Evolutionary conservation across 2,888 invertebrate genomes (phyloP).

Genomic region (Acrocera orbiculus): DNA sequence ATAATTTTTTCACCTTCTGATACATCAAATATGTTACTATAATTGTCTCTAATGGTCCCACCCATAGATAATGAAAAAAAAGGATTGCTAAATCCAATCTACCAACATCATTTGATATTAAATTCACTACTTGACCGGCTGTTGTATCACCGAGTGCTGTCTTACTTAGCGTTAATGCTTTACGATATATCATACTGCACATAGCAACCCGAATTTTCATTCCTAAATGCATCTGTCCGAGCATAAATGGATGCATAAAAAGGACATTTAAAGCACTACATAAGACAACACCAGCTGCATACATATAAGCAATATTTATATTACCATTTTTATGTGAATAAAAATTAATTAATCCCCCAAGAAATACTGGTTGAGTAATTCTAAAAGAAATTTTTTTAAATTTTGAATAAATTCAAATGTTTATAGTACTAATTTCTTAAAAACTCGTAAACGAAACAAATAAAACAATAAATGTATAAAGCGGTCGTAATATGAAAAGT

Average conservation of each 20-base stretch:
- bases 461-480: no score
- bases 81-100: slow-evolving; percentile 45
- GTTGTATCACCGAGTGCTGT: slow-evolving; percentile 61
- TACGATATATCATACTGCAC: slow-evolving; percentile 52
- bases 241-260: slow-evolving; percentile 78
- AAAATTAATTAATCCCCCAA: slow-evolving; percentile 43
- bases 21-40: slow-evolving; percentile 66
- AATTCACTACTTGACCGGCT: slow-evolving; percentile 61
- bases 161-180: slow-evolving; percentile 46
- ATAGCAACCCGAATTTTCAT: slow-evolving; percentile 50
- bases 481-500: no score
- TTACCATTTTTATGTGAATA: slow-evolving; percentile 26
- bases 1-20: slow-evolving; percentile 32
- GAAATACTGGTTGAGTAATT: slow-evolving; percentile 43
- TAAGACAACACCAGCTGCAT: slow-evolving; percentile 52
- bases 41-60: slow-evolving; percentile 68
- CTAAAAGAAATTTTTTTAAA: slow-evolving; percentile 23
- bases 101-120: slow-evolving; percentile 90
- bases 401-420: not conserved
- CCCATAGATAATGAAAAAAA: slow-evolving; percentile 82
- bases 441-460: no score
- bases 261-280: slow-evolving; percentile 59
- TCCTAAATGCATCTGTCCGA: slow-evolving; percentile 47
- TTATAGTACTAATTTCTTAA: no score
- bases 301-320: slow-evolving; percentile 47